Base-by-base conservation (phyloP, 2,113 vertebrate genomes). In the Penelope pileata region DNA sequence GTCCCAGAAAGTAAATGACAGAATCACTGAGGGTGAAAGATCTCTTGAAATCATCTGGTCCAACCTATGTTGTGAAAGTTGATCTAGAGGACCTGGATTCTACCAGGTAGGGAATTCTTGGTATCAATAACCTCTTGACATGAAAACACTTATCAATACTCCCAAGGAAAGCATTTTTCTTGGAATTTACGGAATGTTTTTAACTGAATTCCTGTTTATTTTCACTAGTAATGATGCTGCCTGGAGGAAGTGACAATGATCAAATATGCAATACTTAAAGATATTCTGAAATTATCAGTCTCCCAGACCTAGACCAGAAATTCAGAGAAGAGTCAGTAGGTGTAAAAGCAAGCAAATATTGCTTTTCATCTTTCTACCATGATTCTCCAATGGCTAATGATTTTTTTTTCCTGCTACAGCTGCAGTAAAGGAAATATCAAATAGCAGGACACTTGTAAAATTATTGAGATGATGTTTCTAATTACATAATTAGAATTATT, bases 11-110 rank as follows among this genome's bases (percentile, higher is more conserved):
- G 69, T 26, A 77, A 74, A 73, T 14, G 30, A 43, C 1, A 17
- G 9, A n/a, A 53, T 22, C 1, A 0, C 1, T 69, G 36, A 36
- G 19, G 3, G 54, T 21, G 1, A 2, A 79, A 66, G 4, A 47
- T 5, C 2, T 47, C 9, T 66, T 34, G 17, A 53, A 3, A 38
- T 29, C 5, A 16, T 24, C 21, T 16, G 47, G 45, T 23, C 8
- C 27, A 78, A 4, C 2, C 63, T 7, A 0, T 6, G 47, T 79
- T 9, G 7, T 10, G 4, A 2, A 32, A 12, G 14, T 29, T 84
- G 10, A 27, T 78, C 12, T 51, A 47, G 22, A 38, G 8, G 9
- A 38, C 6, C 12, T 18, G 9, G 4, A 2, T 16, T 2, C 34
- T 17, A n/a, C 13, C 47, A 4, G 6, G 7, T 10, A 59, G 6